These are phyloP conservation scores for Brachionus rotundiformis DNA, from an alignment of 1,140 invertebrate species.

Conservation along the genomic window DNA sequence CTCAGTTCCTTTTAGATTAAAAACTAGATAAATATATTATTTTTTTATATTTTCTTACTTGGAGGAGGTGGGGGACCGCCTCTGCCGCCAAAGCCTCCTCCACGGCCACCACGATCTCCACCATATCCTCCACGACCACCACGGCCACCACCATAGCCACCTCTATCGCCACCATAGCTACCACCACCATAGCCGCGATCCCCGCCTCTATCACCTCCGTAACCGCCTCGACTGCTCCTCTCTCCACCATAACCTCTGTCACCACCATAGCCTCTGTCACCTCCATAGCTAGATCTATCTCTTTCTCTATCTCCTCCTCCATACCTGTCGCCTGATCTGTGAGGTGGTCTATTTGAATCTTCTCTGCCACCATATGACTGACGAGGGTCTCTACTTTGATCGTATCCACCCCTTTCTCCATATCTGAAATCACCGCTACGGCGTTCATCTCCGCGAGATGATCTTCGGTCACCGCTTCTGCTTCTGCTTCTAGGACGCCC, in stretches of 20 bases:
- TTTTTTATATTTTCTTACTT: constrained; percentile 4
- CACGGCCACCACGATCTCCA: constrained; percentile 1
- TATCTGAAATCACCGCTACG: neutral
- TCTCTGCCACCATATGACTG: neutral
- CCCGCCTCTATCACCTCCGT: neutral
- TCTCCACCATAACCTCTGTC: neutral
- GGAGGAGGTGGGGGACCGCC: neutral
- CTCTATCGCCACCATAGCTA: neutral
- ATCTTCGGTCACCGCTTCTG: neutral
- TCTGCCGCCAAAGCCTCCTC: constrained; percentile 1
- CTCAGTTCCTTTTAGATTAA: constrained; percentile 45
- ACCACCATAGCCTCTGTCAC: neutral
- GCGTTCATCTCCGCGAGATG: neutral
- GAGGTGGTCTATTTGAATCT: neutral
- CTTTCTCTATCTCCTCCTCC: neutral
- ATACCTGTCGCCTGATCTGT: neutral
- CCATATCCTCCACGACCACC: neutral
- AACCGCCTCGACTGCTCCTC: neutral
- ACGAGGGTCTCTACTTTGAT: neutral
- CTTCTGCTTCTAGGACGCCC: neutral
- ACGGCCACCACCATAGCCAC: constrained; percentile 12
- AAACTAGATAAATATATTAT: neutral
- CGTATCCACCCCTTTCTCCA: neutral
- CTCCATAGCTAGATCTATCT: neutral
- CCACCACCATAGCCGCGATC: neutral